Conservation (phyloP, 2,113 vertebrate genomes). For the Malaclemys terrapin region DNA sequence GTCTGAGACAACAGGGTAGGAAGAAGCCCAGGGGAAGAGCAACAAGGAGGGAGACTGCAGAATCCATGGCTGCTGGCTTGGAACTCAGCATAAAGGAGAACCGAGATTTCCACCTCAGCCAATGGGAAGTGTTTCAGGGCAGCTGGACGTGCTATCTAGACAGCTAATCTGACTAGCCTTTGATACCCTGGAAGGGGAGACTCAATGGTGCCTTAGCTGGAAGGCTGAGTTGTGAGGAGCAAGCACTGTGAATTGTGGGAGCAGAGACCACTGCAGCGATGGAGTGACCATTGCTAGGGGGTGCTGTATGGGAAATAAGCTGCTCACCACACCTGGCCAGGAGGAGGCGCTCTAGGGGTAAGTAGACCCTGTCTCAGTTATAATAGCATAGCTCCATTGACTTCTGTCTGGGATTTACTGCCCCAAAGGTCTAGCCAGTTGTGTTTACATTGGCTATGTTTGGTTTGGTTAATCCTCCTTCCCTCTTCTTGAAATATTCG, state of each 20-base stretch:
- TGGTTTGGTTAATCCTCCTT: background rate
- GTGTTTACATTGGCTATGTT: background rate
- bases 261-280: background rate
- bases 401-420: no score
- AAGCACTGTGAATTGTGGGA: background rate
- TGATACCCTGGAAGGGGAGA: background rate
- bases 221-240: background rate
- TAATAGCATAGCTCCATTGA: background rate
- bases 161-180: background rate
- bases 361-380: background rate
- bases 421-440: no score
- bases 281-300: background rate
- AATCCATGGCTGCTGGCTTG: no score
- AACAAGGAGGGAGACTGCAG: no score
- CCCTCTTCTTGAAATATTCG: background rate
- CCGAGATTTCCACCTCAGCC: no score
- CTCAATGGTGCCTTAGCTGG: background rate
- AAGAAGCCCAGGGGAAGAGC: no score
- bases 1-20: no score
- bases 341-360: background rate
- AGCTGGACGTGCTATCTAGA: no score
- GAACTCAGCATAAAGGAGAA: no score
- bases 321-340: background rate
- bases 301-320: background rate
- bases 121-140: no score